Percentiles rank a stretch among this genome's conserved stretches.
Conservation (phyloP, 2,113 vertebrate genomes). For the Synodontis membranacea region DNA sequence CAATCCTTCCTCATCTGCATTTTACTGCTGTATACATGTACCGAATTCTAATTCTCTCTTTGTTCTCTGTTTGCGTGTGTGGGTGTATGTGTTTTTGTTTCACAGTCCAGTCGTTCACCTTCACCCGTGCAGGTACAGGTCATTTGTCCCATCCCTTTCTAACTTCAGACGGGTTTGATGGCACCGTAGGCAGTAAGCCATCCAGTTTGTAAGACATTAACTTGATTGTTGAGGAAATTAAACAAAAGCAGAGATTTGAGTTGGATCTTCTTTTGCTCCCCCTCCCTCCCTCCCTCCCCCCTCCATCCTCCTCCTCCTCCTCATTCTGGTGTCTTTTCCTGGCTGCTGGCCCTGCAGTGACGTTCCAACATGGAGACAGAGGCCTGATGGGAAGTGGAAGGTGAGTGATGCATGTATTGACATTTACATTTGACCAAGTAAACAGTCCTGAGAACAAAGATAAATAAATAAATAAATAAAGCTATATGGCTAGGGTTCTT, state of each 20-base stretch:
- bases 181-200: conserved; percentile 40
- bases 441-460: conserved; percentile 30
- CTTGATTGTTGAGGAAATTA: background rate
- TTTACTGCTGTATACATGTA: conserved; percentile 52
- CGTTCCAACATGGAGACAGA: conserved; percentile 97
- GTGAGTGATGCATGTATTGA: conserved; percentile 63
- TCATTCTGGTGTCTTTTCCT: conserved; percentile 10
- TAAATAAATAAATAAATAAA: background rate
- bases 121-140: conserved; percentile 89
- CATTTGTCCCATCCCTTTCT: conserved; percentile 79
- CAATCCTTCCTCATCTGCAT: conserved; percentile 31
- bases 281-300: background rate
- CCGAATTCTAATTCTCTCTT: conserved; percentile 74
- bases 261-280: conserved; percentile 14
- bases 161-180: conserved; percentile 45
- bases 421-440: conserved; percentile 57
- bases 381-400: conserved; percentile 99
- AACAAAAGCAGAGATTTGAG: conserved; percentile 10
- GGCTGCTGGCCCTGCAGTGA: conserved; percentile 74
- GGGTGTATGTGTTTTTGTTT: conserved; percentile 87
- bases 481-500: background rate
- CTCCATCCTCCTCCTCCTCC: conserved; percentile 34
- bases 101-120: conserved; percentile 90
- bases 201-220: conserved; percentile 32
- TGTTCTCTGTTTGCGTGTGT: conserved; percentile 74